Evolutionary conservation across 1,140 invertebrate species (phyloP).

Genomic region (Trissolcus basalis): DNA sequence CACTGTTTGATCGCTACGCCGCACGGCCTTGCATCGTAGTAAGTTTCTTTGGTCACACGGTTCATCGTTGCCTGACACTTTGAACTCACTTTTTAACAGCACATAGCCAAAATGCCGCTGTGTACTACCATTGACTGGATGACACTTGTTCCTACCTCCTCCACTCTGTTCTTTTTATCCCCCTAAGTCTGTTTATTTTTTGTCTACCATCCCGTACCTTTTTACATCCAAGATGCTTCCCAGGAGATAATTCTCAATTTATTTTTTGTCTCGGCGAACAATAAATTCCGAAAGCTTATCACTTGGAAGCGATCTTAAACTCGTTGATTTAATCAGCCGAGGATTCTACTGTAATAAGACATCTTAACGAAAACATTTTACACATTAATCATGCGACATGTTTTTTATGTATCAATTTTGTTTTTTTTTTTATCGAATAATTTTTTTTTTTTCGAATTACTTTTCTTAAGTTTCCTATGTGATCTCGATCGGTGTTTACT

Average conservation of each 20-base stretch:
- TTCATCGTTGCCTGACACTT: slow-evolving; percentile 44
- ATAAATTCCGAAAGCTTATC: slow-evolving; percentile 48
- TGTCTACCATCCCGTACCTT: background rate
- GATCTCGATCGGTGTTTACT: slow-evolving; percentile 36
- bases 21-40: slow-evolving; percentile 72
- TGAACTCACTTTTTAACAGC: slow-evolving; percentile 38
- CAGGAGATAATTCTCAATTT: slow-evolving; percentile 51
- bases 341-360: slow-evolving; percentile 37
- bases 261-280: slow-evolving; percentile 37
- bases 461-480: too few relatives aligned
- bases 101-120: slow-evolving; percentile 25
- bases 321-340: slow-evolving; percentile 34
- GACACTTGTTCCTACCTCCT: slow-evolving; percentile 12
- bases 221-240: slow-evolving; percentile 27
- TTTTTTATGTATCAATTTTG: too few relatives aligned
- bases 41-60: slow-evolving; percentile 36
- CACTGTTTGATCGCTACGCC: slow-evolving; percentile 68
- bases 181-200: background rate
- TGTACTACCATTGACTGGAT: slow-evolving; percentile 15
- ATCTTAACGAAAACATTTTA: slow-evolving; percentile 28
- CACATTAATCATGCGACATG: slow-evolving; percentile 13
- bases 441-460: too few relatives aligned
- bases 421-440: too few relatives aligned
- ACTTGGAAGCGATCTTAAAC: slow-evolving; percentile 40
- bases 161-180: slow-evolving; percentile 7